Base-by-base conservation (phyloP, 2,888 invertebrate genomes). In the Phymatocera aterrima region DNA sequence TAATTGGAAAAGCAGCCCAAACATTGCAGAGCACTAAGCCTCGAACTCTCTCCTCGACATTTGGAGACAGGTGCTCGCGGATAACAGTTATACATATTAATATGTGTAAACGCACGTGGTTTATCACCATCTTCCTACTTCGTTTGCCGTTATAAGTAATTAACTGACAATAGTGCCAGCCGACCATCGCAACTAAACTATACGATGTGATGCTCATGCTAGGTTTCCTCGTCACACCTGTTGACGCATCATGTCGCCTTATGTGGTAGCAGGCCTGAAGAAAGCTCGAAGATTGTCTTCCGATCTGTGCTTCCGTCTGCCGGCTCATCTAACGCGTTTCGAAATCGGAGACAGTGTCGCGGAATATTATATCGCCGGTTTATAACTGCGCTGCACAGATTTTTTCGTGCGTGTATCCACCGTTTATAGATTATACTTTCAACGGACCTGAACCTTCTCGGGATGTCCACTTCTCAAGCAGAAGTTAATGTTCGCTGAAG, bases 251-350 rank as follows among this genome's bases (percentile, higher is more conserved):
- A 12, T n/a, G 31, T n/a, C 31, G 34, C 68, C 68, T 28, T 12
- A 18, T 57, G 28, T 57, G 3, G 10, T 3, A 28, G 12, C 28
- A 28, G 28, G 21, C 21, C n/a, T 57, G 21, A 28, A 15, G 21
- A 24, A 24, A 15, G 34, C 31, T 75, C 40, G 40, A 6, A 24
- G 15, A 6, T 57, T 57, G 57, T 46, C 57, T 75, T 75, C 34
- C 75, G 75, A 75, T 60, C 75, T 60, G 57, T 40, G 75, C 75
- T 75, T 75, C 75, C 75, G 75, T 57, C 46, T 68, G 21, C 31
- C 72, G 34, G 18, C 72, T 72, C 54, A 34, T 72, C 34, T 51
- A 51, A 31, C 72, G n/a, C 68, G 1, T n/a, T 43, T 43, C 12
- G 75, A 57, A 75, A 75, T 34, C 24, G 1, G 75, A 75, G 10